Conservation (phyloP, 2,888 invertebrate species). For the Drosophila lacicola region DNA sequence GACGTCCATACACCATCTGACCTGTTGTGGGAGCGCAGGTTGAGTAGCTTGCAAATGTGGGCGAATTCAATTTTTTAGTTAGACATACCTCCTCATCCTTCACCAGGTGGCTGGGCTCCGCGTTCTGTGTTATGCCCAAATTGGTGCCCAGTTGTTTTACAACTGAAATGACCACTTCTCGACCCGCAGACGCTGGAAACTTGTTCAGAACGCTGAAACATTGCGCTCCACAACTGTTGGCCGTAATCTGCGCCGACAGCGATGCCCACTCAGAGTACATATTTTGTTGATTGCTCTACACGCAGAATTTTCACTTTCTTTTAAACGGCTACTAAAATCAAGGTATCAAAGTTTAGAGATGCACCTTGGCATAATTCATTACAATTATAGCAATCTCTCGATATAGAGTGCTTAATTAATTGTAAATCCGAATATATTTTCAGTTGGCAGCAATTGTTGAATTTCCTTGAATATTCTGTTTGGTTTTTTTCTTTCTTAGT, state of each 20-base stretch:
- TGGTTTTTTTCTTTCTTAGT: no score
- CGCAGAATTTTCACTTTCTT: slow-evolving; percentile 33
- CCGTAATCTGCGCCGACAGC: slow-evolving; percentile 85
- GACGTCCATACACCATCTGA: slow-evolving; percentile 94
- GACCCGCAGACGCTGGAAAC: slow-evolving; percentile 87
- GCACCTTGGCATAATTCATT: neutral
- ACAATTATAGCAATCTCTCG: neutral
- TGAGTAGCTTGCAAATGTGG: neutral
- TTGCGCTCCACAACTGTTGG: slow-evolving; percentile 86
- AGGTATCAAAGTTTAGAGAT: neutral
- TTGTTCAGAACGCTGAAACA: slow-evolving; percentile 87
- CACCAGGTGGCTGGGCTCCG: slow-evolving; percentile 92
- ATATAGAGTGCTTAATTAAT: no score
- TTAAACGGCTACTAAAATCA: slow-evolving; percentile 1
- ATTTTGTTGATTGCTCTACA: slow-evolving; percentile 8
- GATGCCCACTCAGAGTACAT: slow-evolving; percentile 88
- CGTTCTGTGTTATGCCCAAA: slow-evolving; percentile 91
- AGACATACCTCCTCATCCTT: slow-evolving; percentile 91
- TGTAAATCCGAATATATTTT: no score
- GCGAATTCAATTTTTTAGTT: neutral
- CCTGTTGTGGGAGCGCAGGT: slow-evolving; percentile 86
- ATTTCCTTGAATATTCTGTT: no score
- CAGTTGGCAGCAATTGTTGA: no score
- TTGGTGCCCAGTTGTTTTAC: slow-evolving; percentile 88
- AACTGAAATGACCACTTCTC: slow-evolving; percentile 87